These are phyloP conservation scores for Clistopyga incitator DNA, from an alignment of 2,888 invertebrate genomes.

Conservation along the genomic window DNA sequence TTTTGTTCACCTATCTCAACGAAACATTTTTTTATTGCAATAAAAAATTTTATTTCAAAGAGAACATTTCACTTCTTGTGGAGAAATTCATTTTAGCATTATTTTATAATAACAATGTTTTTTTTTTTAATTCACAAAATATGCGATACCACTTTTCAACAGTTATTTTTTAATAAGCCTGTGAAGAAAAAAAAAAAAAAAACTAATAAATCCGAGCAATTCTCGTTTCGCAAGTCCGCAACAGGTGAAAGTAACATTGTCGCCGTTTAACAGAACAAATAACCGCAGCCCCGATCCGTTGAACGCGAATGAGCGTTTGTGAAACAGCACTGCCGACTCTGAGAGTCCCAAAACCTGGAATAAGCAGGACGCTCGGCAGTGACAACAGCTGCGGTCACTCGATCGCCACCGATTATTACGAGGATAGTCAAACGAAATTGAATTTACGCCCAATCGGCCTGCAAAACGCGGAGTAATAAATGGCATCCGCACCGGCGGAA, in stretches of 20 bases:
- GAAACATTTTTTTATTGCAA: too few species aligned
- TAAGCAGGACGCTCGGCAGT: constrained; percentile 4
- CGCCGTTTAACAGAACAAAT: background rate
- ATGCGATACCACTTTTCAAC: too few species aligned
- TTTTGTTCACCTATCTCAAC: too few species aligned
- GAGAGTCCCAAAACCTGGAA: constrained; percentile 7
- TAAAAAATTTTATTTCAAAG: too few species aligned
- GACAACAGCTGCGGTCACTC: constrained; percentile 26
- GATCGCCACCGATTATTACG: constrained; percentile 8
- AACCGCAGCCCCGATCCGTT: background rate
- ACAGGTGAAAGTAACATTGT: constrained; percentile 9
- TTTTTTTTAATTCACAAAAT: too few species aligned
- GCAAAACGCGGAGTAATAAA: constrained; percentile 25
- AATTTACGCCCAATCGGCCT: constrained; percentile 11
- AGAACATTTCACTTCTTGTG: too few species aligned
- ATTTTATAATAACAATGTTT: too few species aligned
- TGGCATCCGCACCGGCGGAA: constrained; percentile 49
- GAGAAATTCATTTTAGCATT: too few species aligned
- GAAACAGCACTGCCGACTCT: background rate
- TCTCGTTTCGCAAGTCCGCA: background rate
- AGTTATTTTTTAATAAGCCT: too few species aligned
- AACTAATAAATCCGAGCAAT: background rate
- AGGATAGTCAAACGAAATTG: constrained; percentile 38
- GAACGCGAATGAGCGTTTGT: background rate
- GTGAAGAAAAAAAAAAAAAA: background rate